phyloP scores from a whole-genome alignment of 2,113 vertebrate genomes.

The Syrmaticus mikado region DNA sequence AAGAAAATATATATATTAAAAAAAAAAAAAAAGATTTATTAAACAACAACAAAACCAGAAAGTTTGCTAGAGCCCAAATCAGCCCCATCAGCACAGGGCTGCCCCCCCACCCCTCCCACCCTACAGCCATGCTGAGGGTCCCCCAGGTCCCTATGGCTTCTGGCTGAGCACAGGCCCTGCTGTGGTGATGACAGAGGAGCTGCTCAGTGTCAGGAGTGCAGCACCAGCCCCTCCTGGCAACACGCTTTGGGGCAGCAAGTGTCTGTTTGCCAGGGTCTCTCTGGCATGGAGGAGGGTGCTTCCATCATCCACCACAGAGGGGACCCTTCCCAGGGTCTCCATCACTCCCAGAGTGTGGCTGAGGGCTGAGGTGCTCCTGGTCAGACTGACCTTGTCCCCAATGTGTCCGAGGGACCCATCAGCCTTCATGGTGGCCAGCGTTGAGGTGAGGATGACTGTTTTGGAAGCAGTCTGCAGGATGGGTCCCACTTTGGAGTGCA shows the following conservation, averaged over 20 bases:
- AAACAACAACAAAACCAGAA: constrained; percentile 12
- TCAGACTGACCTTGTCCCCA: not conserved
- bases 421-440: not conserved
- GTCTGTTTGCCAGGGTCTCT: constrained; percentile 41
- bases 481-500: constrained; percentile 26
- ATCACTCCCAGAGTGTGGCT: not conserved
- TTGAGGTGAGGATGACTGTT: constrained; percentile 27
- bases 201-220: constrained; percentile 5
- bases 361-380: not conserved
- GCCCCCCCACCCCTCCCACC: not conserved
- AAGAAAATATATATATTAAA: not conserved
- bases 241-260: constrained; percentile 30
- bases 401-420: not conserved
- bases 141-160: not conserved
- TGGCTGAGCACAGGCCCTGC: not conserved
- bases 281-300: constrained; percentile 43
- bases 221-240: not conserved
- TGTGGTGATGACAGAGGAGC: not conserved
- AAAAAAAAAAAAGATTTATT: not conserved
- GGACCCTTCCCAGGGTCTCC: constrained; percentile 65
- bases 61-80: not conserved
- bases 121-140: fast-evolving
- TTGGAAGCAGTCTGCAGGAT: constrained; percentile 52
- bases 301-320: constrained; percentile 44
- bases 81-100: not conserved